phyloP scores from a whole-genome alignment of 2,888 invertebrate species.

The Halictus quadricinctus region DNA sequence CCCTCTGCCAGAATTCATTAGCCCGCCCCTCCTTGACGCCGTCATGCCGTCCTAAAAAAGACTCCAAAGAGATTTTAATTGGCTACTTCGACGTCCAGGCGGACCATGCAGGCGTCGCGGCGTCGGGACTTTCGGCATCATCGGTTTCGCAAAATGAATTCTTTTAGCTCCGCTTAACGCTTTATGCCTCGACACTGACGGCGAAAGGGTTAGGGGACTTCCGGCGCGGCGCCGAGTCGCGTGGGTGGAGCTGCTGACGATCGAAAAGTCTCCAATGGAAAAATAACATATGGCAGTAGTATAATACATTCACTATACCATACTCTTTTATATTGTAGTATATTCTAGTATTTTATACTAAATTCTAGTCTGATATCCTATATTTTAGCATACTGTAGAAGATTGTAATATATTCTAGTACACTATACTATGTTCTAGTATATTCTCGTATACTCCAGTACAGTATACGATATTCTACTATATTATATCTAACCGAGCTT shows the following conservation, averaged over 20 bases:
- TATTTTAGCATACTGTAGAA: too few species aligned
- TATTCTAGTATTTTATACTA: too few species aligned
- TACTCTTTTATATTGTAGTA: too few species aligned
- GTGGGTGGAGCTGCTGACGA: too few species aligned
- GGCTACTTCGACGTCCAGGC: conserved; percentile 69
- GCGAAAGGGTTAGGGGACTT: background rate
- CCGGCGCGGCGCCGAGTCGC: background rate
- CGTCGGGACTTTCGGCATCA: conserved; percentile 39
- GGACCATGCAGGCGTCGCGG: conserved; percentile 42
- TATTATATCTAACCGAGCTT: too few species aligned
- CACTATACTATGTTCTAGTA: background rate
- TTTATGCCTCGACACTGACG: background rate
- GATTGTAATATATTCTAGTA: background rate
- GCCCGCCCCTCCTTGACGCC: conserved; percentile 50
- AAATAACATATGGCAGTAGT: background rate
- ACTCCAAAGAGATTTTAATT: conserved; percentile 75
- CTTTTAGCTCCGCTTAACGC: conserved; percentile 31
- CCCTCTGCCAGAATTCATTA: conserved; percentile 72
- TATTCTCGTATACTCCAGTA: background rate
- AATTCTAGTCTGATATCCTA: too few species aligned
- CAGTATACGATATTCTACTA: too few species aligned
- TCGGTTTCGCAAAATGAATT: conserved; percentile 43
- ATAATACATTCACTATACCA: background rate
- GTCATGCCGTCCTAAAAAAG: conserved; percentile 64
- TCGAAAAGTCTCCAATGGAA: background rate